Evolutionary conservation across 92 coral and sea anemone species (phyloP).

Genomic region (Actinernus sp.): DNA sequence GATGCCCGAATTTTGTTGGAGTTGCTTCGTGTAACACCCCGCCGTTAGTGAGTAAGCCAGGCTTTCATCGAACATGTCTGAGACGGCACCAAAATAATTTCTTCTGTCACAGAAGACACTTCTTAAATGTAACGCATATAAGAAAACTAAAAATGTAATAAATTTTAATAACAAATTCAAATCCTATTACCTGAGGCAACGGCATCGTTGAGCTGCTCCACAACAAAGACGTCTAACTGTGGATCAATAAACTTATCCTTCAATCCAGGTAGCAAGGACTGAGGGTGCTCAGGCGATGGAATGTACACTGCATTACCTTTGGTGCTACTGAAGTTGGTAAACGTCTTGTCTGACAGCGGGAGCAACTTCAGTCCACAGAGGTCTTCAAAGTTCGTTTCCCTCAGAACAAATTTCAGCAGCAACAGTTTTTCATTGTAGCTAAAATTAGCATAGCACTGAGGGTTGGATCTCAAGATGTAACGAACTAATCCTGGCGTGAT

Average conservation of each 20-base stretch:
- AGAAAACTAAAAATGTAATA: too few relatives aligned
- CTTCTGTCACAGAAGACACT: too few relatives aligned
- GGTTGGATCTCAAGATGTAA: constrained; percentile 30
- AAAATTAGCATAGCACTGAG: constrained; percentile 13
- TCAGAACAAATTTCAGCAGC: constrained; percentile 67
- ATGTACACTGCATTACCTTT: constrained; percentile 46
- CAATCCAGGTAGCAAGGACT: constrained; percentile 73
- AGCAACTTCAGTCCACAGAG: constrained; percentile 73
- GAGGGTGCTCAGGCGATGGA: constrained; percentile 59
- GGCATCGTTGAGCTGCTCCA: constrained; percentile 17
- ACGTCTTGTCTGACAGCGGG: constrained; percentile 63
- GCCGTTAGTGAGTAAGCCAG: too few relatives aligned
- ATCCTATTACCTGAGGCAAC: constrained; percentile 61
- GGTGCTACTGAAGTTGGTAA: constrained; percentile 27
- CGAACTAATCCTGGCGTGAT: constrained; percentile 66
- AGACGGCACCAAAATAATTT: too few relatives aligned
- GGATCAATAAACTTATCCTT: constrained; percentile 52
- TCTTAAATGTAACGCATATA: too few relatives aligned
- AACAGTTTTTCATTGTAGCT: constrained; percentile 35
- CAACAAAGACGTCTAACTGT: constrained; percentile 25
- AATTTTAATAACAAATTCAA: too few relatives aligned
- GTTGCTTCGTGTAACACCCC: too few relatives aligned
- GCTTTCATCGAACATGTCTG: too few relatives aligned
- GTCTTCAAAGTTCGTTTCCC: constrained; percentile 41
- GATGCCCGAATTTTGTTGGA: too few relatives aligned